A percentile compares a stretch with the other conserved stretches of the same genome.
phyloP scores from a whole-genome alignment of 1,140 invertebrate species.

The Amyelois transitella region DNA sequence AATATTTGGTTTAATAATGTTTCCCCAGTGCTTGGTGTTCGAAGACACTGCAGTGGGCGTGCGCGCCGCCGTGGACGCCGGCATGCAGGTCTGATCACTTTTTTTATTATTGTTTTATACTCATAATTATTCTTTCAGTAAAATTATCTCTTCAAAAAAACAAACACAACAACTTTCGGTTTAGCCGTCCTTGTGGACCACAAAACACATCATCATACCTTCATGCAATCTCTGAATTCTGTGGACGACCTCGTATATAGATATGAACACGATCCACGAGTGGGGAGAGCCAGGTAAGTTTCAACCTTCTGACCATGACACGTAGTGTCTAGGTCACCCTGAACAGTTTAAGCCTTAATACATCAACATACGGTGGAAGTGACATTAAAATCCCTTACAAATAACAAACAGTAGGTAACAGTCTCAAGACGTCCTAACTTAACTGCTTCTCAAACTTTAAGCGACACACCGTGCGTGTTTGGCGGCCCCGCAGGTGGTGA shows the following conservation, averaged over 20 bases:
- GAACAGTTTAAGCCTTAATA: too few species aligned
- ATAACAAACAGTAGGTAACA: too few species aligned
- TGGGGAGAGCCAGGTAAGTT: too few species aligned
- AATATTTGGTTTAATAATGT: too few species aligned
- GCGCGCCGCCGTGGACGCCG: slow-evolving; percentile 82
- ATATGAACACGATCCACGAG: background rate
- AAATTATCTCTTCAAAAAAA: background rate
- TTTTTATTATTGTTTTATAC: background rate
- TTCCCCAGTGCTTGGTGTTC: slow-evolving; percentile 89
- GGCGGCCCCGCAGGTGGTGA: slow-evolving; percentile 81
- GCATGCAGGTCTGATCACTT: slow-evolving; percentile 81
- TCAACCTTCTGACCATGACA: too few species aligned
- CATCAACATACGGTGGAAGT: too few species aligned
- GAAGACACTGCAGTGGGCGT: slow-evolving; percentile 94
- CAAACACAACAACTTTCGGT: background rate
- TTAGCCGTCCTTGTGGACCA: too few species aligned
- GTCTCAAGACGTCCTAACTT: too few species aligned
- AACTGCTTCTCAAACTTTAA: background rate
- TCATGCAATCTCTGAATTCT: background rate
- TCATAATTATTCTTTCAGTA: background rate
- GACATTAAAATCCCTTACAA: too few species aligned
- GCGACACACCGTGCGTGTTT: background rate
- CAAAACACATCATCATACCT: background rate
- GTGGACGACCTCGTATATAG: background rate
- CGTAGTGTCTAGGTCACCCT: too few species aligned